phyloP scores from a whole-genome alignment of 2,797 vertebrate species.

The Pipistrellus nathusii region DNA sequence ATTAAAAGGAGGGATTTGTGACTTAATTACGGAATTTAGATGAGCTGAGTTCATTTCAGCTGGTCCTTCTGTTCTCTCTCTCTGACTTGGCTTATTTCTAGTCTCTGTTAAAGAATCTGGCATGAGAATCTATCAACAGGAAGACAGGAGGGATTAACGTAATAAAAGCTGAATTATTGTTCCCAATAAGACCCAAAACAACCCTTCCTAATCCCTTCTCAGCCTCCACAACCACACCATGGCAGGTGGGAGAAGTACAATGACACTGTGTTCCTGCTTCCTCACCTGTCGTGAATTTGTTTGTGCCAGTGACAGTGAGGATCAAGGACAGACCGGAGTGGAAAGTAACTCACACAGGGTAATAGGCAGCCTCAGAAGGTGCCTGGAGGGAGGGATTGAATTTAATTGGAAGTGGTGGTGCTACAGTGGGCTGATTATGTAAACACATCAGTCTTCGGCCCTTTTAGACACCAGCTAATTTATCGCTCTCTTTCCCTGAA shows the following conservation, averaged over 20 bases:
- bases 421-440: neutral
- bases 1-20: slow-evolving; percentile 63
- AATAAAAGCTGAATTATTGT: slow-evolving; percentile 54
- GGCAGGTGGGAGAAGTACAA: slow-evolving; percentile 9
- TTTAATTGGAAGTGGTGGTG: neutral
- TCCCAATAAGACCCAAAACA: neutral
- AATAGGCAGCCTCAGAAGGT: neutral
- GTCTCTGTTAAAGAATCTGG: slow-evolving; percentile 64
- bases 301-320: neutral
- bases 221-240: neutral
- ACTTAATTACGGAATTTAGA: slow-evolving; percentile 58
- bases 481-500: neutral
- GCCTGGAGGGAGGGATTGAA: neutral
- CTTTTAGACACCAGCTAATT: neutral
- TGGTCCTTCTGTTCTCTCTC: slow-evolving; percentile 60
- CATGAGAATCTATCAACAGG: slow-evolving; percentile 61
- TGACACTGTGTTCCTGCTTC: neutral
- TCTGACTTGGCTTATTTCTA: slow-evolving; percentile 73
- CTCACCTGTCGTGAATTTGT: neutral
- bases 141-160: slow-evolving; percentile 65
- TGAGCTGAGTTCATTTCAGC: slow-evolving; percentile 59
- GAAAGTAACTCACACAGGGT: neutral
- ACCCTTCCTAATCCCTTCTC: neutral
- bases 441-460: neutral
- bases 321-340: neutral